These are phyloP conservation scores for Chlorocebus sabaeus DNA, from an alignment of 2,113 vertebrate genomes.

Conservation along the genomic window DNA sequence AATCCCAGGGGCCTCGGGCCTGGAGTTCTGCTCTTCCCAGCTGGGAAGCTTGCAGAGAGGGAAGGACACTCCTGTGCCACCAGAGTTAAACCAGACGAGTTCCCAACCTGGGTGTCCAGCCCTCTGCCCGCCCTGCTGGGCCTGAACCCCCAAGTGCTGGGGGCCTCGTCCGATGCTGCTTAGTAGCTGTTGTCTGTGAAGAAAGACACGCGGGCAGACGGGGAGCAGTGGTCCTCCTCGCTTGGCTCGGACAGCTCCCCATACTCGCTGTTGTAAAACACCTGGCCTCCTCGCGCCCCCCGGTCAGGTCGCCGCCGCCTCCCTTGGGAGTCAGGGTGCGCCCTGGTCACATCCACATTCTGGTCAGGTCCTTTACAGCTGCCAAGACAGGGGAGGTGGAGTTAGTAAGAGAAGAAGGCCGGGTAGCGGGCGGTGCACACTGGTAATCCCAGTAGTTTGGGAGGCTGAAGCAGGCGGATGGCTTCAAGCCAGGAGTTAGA, in stretches of 20 bases:
- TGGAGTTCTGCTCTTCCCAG: neutral
- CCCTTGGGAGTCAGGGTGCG: conserved; percentile 78
- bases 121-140: neutral
- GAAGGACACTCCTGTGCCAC: neutral
- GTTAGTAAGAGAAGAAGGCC: conserved; percentile 1
- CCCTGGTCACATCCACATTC: conserved; percentile 82
- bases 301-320: conserved; percentile 80
- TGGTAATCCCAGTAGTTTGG: too few relatives aligned
- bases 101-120: neutral
- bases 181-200: conserved; percentile 80
- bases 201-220: conserved; percentile 66
- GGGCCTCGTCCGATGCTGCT: conserved; percentile 2
- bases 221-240: conserved; percentile 75
- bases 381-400: conserved; percentile 45
- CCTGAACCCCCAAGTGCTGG: neutral
- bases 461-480: too few relatives aligned
- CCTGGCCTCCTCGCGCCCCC: conserved; percentile 90
- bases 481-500: neutral
- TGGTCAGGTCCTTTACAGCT: conserved; percentile 84
- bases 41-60: neutral
- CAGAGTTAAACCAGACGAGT: neutral
- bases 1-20: neutral
- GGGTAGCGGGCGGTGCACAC: too few relatives aligned
- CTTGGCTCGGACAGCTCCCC: conserved; percentile 90
- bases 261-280: conserved; percentile 97